Base-by-base conservation (phyloP, 2,888 invertebrate species). In the Drosophila multiciliata region DNA sequence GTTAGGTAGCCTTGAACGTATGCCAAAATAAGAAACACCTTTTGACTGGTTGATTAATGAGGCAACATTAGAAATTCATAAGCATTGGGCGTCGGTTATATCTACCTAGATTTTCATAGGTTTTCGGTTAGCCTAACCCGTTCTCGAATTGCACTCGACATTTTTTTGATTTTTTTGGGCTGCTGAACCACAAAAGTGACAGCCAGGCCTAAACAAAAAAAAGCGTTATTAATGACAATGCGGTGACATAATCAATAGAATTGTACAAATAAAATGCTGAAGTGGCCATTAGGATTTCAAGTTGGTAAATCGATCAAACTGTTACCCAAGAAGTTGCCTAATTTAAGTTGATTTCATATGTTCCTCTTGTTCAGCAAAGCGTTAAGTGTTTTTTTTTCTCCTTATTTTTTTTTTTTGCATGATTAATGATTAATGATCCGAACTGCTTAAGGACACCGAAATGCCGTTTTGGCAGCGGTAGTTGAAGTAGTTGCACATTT, bases 31-130 rank as follows among this genome's bases (percentile, higher is more conserved):
- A 57, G 77, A 80, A 86, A 81, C 78, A 86, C 87, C 66, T 69
- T 80, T 81, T 71, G 64, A 59, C 59, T 52, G 40, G 32, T 73
- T 91, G 91, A 91, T 91, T 89, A 91, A 91, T 91, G 88, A 81
- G 64, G 59, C 67, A 70, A 72, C 79, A 83, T 89, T 90, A 85
- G 85, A 90, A 82, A 82, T 85, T 80, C 85, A 85, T 89, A 79
- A 86, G 79, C 82, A 85, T 86, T 76, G 35, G 83, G 73, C 77
- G 63, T 59, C 57, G 48, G 57, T 53, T 52, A 36, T 33, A 60
- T 61, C 58, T 63, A 64, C 66, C 49, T 66, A 66, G 61, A 57
- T 45, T 60, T 66, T 61, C 32, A 67, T 38, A 38, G 38, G 17
- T 48, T 62, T 70, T 68, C 12, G 48, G 58, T 49, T 49, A 40